Base-by-base conservation (phyloP, 2,113 vertebrate genomes). In the Lampris megalopsis region DNA sequence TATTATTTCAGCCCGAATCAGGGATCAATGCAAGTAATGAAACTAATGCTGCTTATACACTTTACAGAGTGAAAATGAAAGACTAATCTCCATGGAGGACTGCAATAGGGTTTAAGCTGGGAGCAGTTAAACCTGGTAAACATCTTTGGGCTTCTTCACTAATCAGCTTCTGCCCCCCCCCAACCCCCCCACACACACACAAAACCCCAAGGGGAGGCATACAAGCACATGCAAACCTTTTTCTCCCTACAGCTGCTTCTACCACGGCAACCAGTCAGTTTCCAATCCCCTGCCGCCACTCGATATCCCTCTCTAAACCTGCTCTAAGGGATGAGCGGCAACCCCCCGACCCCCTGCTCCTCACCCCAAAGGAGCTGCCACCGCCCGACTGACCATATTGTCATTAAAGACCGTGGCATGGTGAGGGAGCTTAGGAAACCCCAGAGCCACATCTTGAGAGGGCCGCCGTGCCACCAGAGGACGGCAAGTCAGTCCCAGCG, bases 331-430 rank as follows among this genome's bases (percentile, higher is more conserved):
- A 58, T 38, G 49, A 63, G 6, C 59, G n/a, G 10, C 36, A 8
- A 41, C 68, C 8, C 9, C 40, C 9, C 42, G 42, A 57, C 68
- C 24, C 35, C 6, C 42, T 8, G 4, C 13, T 49, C 9, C 48
- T 13, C 53, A 57, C 75, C 24, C 78, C 73, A 58, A 7, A 52
- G 86, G 89, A 77, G 71, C 66, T 76, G 70, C 72, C 76, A 73
- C 77, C 82, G 89, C 86, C 89, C 77, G 82, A 79, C 90, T 90
- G 88, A 93, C 91, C 93, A 93, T 94, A 94, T 94, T 93, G 93
- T 94, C 88, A 94, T 94, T 92, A 94, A 92, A 91, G 88, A 90
- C 80, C 88, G 71, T 68, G 81, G 88, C 85, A 83, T 80, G 77
- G 81, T 77, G 61, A 88, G 88, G 90, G 91, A 89, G 75, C 56